Conservation (phyloP, 2,888 invertebrate species). For the Anticlea derivata region DNA sequence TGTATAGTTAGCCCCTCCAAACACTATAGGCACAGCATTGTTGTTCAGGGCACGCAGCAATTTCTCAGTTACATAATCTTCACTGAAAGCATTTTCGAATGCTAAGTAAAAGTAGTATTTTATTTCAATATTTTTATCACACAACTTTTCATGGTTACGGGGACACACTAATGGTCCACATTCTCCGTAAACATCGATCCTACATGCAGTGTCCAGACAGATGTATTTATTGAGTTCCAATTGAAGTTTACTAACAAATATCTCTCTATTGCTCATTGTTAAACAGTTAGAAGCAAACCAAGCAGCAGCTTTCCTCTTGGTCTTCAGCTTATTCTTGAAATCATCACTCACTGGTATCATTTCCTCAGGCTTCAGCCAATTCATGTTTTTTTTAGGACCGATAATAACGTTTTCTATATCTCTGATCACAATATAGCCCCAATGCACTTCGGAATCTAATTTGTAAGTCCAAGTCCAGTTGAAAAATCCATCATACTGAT, state of each 20-base stretch:
- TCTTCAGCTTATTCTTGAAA: slow-evolving; percentile 44
- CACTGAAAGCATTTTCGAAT: slow-evolving; percentile 63
- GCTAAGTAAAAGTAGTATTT: slow-evolving; percentile 62
- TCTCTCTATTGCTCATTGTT: slow-evolving; percentile 36
- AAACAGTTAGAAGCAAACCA: slow-evolving; percentile 53
- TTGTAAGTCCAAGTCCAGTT: slow-evolving; percentile 69
- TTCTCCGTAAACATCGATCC: slow-evolving; percentile 41
- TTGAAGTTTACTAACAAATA: slow-evolving; percentile 25
- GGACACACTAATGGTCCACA: slow-evolving; percentile 41
- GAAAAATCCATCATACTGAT: slow-evolving; percentile 51
- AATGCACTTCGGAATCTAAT: slow-evolving; percentile 57
- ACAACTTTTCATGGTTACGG: slow-evolving; percentile 41
- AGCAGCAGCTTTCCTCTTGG: slow-evolving; percentile 45
- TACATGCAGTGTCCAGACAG: background rate
- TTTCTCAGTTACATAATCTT: slow-evolving; percentile 64
- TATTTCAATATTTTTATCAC: slow-evolving; percentile 45
- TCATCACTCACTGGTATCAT: slow-evolving; percentile 51
- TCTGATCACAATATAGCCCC: slow-evolving; percentile 59
- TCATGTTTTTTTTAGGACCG: slow-evolving; percentile 58
- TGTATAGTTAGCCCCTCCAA: slow-evolving; percentile 81
- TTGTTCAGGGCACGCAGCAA: slow-evolving; percentile 54
- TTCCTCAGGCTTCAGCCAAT: slow-evolving; percentile 53
- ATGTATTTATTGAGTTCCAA: slow-evolving; percentile 30
- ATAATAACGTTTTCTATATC: slow-evolving; percentile 49
- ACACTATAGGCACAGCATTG: slow-evolving; percentile 87